Base-by-base conservation (phyloP, 2,113 vertebrate genomes). In the Corydoras maculifer region DNA sequence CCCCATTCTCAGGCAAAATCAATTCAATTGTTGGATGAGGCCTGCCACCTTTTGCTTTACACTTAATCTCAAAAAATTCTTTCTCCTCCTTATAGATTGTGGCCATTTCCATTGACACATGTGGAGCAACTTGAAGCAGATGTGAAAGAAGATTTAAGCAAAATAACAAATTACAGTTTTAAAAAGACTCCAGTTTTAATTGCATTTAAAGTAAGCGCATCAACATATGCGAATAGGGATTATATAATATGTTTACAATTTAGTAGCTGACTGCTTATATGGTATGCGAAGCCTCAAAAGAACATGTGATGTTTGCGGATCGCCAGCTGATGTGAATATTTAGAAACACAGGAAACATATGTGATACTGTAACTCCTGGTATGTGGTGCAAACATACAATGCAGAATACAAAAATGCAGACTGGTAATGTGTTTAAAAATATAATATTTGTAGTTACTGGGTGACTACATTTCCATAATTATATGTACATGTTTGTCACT, bases 11-110 rank as follows among this genome's bases (percentile, higher is more conserved):
- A 67, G 78, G 65, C 76, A 83, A 75, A 66, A 75, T 79, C 87
- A 87, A 81, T 50, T 77, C 75, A 65, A 88, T 82, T 62, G 82
- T 70, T 32, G 88, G 73, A 31, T 80, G 77, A 54, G 89, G 88
- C 77, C 80, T 84, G 54, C 87, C 88, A 68, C 84, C 85, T 64
- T 82, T 79, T 14, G 86, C 86, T 77, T 72, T 62, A 74, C 88
- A 90, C 48, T 70, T 82, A 81, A 89, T 84, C 78, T 83, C 79
- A 80, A 84, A 82, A 75, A 81, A 75, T 5, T 82, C 80, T 48
- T 67, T 74, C 72, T 72, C 86, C 68, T 62, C 80, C 68, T 70
- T 57, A 58, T 82, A 72, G 68, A 77, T 54, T 76, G 85, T 72
- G 68, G 77, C 75, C 35, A 78, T 78, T 75, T 82, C 80, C 72